Conservation (phyloP, 2,113 vertebrate genomes). For the Thalassoma bifasciatum region DNA sequence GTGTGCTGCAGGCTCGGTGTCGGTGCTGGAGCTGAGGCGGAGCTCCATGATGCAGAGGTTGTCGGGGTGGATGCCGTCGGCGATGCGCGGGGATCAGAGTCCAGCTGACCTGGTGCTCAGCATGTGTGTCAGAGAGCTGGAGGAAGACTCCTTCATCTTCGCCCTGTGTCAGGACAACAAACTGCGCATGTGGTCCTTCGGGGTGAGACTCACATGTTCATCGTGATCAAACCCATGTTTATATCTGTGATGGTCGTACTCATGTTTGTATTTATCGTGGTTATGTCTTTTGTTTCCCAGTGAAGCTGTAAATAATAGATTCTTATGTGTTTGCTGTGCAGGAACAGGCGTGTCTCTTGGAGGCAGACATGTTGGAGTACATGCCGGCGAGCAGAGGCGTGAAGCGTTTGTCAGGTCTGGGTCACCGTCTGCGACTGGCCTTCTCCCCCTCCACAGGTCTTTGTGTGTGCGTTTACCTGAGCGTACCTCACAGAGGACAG, state of each 20-base stretch:
- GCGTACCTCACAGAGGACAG: slow-evolving; percentile 88
- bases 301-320: no score
- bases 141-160: slow-evolving; percentile 92
- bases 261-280: no score
- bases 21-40: slow-evolving; percentile 90
- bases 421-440: slow-evolving; percentile 87
- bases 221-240: slow-evolving; percentile 87
- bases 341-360: slow-evolving; percentile 94
- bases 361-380: slow-evolving; percentile 90
- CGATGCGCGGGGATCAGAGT: slow-evolving; percentile 90
- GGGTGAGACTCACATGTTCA: slow-evolving; percentile 35
- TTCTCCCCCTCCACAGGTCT: slow-evolving; percentile 88
- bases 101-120: slow-evolving; percentile 86
- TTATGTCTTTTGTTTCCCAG: no score
- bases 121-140: slow-evolving; percentile 88
- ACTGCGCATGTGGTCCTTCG: slow-evolving; percentile 94
- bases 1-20: slow-evolving; percentile 75
- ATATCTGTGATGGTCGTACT: slow-evolving; percentile 39
- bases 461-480: slow-evolving; percentile 89
- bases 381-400: slow-evolving; percentile 88
- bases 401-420: slow-evolving; percentile 80
- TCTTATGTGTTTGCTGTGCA: slow-evolving; percentile 42
- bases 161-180: slow-evolving; percentile 95
- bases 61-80: slow-evolving; percentile 93
- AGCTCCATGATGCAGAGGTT: slow-evolving; percentile 92